Base-by-base conservation (phyloP, 1,140 invertebrate genomes). In the Bicyclus anynana region DNA sequence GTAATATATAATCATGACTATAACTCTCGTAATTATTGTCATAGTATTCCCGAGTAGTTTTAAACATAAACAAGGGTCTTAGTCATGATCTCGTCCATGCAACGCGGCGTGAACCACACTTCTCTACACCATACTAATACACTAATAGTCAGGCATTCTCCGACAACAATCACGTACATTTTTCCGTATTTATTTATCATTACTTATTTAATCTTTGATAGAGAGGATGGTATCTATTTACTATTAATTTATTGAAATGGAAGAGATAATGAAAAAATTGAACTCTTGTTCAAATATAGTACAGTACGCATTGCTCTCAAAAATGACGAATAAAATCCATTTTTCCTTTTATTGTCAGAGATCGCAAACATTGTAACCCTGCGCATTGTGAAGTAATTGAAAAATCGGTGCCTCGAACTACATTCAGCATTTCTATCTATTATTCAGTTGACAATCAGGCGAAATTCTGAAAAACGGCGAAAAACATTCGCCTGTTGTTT, bases 381-480 rank as follows among this genome's bases (percentile, higher is more conserved):
- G 59, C 23, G 63, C 68, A 81, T 80, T 83, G 78, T 77, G 52
- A 69, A 69, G 70, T 87, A 80, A 84, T 84, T 84, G 78, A 83
- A 87, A 84, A 84, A 74, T 80, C 73, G 58, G 50, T 69, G 69
- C 65, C 68, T 72, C 73, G 61, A 77, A 78, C 75, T 74, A 78
- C 79, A 63, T 69, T 58, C 66, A 62, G 51, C 54, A 53, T 53
- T 69, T 83, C 47, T 65, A 84, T 85, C 42, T 60, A 84, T 83
- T 84, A 87, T 87, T 87, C 77, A 87, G 60, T 58, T 52, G 73
- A 84, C 84, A 87, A 84, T 87, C 81, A 83, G 68, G 80, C 77
- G 74, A 69, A 85, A 72, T 84, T 81, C 65, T 61, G 74, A 77
- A 86, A 85, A 87, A 84, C 80, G 77, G 67, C 68, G 75, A 80